A percentile compares a stretch with the other conserved stretches of the same genome.
phyloP scores from a whole-genome alignment of 92 coral and sea anemone genomes.

The Heteractis magnifica region DNA sequence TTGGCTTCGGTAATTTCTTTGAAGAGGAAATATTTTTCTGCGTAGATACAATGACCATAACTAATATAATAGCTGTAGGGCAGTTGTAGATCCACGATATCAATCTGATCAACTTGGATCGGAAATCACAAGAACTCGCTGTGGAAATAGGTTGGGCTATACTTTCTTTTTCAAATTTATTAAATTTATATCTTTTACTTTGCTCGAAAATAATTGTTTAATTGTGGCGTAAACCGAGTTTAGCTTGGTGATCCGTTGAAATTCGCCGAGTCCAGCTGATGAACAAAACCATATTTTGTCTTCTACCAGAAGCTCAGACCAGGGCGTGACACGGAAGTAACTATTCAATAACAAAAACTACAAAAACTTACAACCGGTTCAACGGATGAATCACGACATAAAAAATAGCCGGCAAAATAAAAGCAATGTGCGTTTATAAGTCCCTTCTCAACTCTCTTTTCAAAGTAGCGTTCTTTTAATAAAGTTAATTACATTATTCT shows the following conservation, averaged over 20 bases:
- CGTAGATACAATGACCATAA: constrained; percentile 5
- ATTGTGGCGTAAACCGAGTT: no score
- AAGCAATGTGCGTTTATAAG: neutral
- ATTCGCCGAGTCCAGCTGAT: neutral
- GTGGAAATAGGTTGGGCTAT: no score
- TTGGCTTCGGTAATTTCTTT: constrained; percentile 3
- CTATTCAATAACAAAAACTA: neutral
- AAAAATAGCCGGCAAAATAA: neutral
- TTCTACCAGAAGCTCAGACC: neutral
- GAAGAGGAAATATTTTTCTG: neutral
- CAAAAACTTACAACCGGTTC: neutral
- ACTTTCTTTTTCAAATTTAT: no score
- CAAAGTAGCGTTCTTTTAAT: neutral
- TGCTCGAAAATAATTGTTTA: no score
- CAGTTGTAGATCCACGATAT: neutral
- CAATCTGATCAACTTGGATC: neutral
- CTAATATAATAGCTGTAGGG: constrained; percentile 2
- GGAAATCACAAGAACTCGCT: neutral
- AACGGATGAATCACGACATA: no score
- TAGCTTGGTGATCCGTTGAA: no score
- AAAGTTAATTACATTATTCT: neutral
- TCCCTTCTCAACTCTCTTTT: neutral
- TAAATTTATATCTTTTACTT: no score
- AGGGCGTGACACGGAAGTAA: neutral
- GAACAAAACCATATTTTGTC: neutral